These are phyloP conservation scores for Phaethornis superciliosus DNA, from an alignment of 2,113 vertebrate species.

Conservation along the genomic window DNA sequence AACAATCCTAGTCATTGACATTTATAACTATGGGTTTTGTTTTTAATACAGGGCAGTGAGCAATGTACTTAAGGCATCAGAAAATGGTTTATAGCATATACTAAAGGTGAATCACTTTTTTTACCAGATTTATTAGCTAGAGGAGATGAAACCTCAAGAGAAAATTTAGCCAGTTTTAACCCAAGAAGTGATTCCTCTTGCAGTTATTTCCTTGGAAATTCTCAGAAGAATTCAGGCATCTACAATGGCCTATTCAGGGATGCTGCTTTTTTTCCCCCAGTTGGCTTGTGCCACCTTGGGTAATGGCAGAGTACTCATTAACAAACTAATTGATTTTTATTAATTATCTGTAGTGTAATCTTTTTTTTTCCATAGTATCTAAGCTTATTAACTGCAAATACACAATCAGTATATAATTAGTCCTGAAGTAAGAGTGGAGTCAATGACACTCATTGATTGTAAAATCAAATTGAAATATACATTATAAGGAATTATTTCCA, in stretches of 20 bases:
- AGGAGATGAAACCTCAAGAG: slow-evolving; percentile 75
- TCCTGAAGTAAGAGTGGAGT: slow-evolving; percentile 66
- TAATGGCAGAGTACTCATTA: slow-evolving; percentile 80
- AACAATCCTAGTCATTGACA: slow-evolving; percentile 81
- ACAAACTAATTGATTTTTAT: slow-evolving; percentile 87
- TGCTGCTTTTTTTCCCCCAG: slow-evolving; percentile 45
- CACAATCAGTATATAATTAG: slow-evolving; percentile 68
- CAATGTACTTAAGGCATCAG: slow-evolving; percentile 81
- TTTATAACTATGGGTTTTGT: slow-evolving; percentile 81
- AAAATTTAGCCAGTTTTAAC: slow-evolving; percentile 78
- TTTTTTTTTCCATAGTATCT: slow-evolving; percentile 76
- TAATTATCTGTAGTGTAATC: slow-evolving; percentile 82
- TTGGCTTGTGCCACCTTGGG: slow-evolving; percentile 76
- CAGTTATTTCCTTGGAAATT: slow-evolving; percentile 78
- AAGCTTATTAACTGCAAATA: slow-evolving; percentile 79
- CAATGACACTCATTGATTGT: slow-evolving; percentile 33
- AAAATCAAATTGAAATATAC: neutral
- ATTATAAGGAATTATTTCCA: neutral
- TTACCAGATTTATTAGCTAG: slow-evolving; percentile 80
- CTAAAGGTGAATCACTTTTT: slow-evolving; percentile 83
- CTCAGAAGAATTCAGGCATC: slow-evolving; percentile 73
- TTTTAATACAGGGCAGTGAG: slow-evolving; percentile 83
- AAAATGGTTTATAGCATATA: slow-evolving; percentile 78
- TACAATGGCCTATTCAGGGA: slow-evolving; percentile 69
- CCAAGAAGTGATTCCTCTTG: slow-evolving; percentile 68